Evolutionary conservation across 2,113 vertebrate species (phyloP).

Genomic region (Sebastes fasciatus): DNA sequence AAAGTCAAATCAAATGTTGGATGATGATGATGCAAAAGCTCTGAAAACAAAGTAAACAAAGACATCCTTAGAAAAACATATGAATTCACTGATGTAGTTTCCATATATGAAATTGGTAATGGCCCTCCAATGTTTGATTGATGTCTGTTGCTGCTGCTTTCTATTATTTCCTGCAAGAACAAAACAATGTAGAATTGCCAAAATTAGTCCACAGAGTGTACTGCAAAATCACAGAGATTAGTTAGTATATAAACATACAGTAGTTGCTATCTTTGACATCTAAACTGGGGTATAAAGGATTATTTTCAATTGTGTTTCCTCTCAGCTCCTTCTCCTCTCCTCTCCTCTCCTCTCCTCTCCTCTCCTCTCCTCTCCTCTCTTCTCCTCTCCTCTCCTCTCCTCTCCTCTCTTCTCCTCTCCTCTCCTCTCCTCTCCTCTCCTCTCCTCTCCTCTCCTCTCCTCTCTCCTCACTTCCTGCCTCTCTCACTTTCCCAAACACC

Average conservation of each 20-base stretch:
- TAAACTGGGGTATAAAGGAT: background rate
- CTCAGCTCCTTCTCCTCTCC: background rate
- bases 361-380: no score
- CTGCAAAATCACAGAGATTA: background rate
- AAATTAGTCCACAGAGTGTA: background rate
- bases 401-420: background rate
- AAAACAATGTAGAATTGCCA: background rate
- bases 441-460: background rate
- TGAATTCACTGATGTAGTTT: background rate
- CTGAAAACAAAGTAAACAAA: background rate
- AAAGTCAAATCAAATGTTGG: background rate
- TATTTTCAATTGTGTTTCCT: background rate
- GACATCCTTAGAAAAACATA: background rate
- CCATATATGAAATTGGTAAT: background rate
- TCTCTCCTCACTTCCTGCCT: background rate
- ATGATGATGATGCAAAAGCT: background rate
- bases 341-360: no score
- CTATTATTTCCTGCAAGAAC: background rate
- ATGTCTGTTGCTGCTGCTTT: background rate
- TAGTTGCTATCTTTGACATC: background rate
- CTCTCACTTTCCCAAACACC: background rate
- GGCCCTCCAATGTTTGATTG: background rate
- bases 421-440: no score
- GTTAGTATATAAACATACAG: background rate
- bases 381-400: background rate